These are phyloP conservation scores for Carettochelys insculpta DNA, from an alignment of 2,113 vertebrate species.

Conservation along the genomic window DNA sequence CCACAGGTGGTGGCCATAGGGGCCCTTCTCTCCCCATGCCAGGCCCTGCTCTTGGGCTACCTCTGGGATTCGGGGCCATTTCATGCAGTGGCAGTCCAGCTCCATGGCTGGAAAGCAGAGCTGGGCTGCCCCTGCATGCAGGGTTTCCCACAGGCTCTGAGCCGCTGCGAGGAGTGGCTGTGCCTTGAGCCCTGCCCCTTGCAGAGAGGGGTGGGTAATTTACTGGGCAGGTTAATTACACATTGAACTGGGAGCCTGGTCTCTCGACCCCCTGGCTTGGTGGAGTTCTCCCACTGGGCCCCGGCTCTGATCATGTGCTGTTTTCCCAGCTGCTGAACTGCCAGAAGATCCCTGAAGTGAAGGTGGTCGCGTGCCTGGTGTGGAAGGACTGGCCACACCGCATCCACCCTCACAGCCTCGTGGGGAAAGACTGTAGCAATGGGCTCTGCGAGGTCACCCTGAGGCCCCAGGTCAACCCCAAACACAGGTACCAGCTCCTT, in stretches of 20 bases:
- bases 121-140: neutral
- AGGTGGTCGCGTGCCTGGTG: constrained; percentile 87
- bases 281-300: neutral
- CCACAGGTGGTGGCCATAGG: neutral
- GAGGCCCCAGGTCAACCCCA: constrained; percentile 79
- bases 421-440: constrained; percentile 90
- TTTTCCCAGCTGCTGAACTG: constrained; percentile 71
- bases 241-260: neutral
- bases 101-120: neutral
- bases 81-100: neutral
- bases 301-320: fast-evolving
- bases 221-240: neutral
- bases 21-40: neutral
- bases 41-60: neutral
- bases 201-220: neutral
- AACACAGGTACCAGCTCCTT: constrained; percentile 81
- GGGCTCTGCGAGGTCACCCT: constrained; percentile 85
- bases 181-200: neutral
- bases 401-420: constrained; percentile 92
- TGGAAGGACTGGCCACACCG: constrained; percentile 92
- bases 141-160: neutral
- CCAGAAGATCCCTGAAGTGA: constrained; percentile 79
- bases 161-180: neutral
- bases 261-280: neutral
- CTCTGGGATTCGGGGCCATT: neutral